Conservation (phyloP, 2,888 invertebrate species). For the Schizaphis graminum region DNA sequence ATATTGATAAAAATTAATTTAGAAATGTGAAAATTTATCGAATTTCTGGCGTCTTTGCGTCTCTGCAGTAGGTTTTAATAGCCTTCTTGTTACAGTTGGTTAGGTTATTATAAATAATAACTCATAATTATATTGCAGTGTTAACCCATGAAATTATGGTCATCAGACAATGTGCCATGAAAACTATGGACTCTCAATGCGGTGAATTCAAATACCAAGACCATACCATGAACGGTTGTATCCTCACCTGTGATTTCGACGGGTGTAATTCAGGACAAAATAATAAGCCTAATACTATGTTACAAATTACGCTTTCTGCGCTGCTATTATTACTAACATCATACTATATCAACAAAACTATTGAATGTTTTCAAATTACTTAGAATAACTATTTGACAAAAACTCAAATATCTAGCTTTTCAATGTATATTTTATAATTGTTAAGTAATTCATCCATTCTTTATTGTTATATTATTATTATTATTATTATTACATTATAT, state of each 20-base stretch:
- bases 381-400: slow-evolving; percentile 20
- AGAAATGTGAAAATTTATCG: no score
- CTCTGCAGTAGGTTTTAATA: background rate
- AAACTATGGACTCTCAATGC: slow-evolving; percentile 74
- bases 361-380: slow-evolving; percentile 53
- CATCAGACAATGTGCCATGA: slow-evolving; percentile 73
- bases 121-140: slow-evolving; percentile 66
- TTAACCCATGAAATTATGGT: slow-evolving; percentile 70
- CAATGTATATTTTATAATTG: slow-evolving; percentile 47
- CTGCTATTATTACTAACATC: slow-evolving; percentile 21
- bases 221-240: slow-evolving; percentile 73
- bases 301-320: background rate
- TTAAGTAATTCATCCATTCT: slow-evolving; percentile 50
- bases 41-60: no score
- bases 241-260: slow-evolving; percentile 73
- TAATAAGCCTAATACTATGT: slow-evolving; percentile 42
- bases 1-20: no score
- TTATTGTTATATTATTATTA: slow-evolving; percentile 47
- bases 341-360: slow-evolving; percentile 31
- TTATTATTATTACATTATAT: background rate
- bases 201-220: slow-evolving; percentile 73
- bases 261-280: slow-evolving; percentile 72
- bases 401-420: slow-evolving; percentile 14
- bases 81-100: background rate
- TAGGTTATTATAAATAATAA: background rate